phyloP scores from a whole-genome alignment of 2,888 invertebrate genomes.

The Bellardia pandia region DNA sequence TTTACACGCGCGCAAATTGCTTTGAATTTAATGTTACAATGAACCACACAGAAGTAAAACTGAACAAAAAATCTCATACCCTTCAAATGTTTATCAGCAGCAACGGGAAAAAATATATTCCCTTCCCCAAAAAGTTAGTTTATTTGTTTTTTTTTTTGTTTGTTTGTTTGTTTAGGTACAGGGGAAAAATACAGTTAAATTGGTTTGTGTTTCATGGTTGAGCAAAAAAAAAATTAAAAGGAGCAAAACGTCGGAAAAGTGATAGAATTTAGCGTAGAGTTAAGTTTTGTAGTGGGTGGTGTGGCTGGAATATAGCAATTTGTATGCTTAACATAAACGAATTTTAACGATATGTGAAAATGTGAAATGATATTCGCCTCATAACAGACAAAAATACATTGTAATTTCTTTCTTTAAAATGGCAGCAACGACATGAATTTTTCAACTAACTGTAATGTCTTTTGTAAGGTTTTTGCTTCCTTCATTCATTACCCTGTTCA shows the following conservation, averaged over 20 bases:
- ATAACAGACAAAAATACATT: conserved; percentile 12
- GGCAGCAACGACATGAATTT: conserved; percentile 3
- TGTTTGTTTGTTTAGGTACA: conserved; percentile 40
- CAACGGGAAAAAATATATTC: neutral
- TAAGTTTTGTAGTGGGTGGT: neutral
- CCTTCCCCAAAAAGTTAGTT: conserved; percentile 4
- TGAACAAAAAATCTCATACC: conserved; percentile 71
- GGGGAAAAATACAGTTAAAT: conserved; percentile 40
- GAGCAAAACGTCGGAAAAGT: conserved; percentile 5
- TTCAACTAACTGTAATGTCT: conserved; percentile 32
- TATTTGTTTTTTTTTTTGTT: conserved; percentile 49
- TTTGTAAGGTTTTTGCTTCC: conserved; percentile 23
- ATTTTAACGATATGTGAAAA: conserved; percentile 82
- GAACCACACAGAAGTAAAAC: conserved; percentile 59
- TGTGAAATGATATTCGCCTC: conserved; percentile 79
- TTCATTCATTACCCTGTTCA: neutral
- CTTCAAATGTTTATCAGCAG: conserved; percentile 1
- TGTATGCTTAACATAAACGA: conserved; percentile 81
- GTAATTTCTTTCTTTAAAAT: neutral
- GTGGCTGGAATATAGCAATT: conserved; percentile 79
- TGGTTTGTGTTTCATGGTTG: conserved; percentile 40
- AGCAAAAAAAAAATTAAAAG: conserved; percentile 22
- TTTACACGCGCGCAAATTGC: conserved; percentile 77
- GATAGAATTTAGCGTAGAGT: conserved; percentile 16
- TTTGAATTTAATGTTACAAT: conserved; percentile 56